These are phyloP conservation scores for Origma solitaria DNA, from an alignment of 2,113 vertebrate genomes.

Conservation along the genomic window DNA sequence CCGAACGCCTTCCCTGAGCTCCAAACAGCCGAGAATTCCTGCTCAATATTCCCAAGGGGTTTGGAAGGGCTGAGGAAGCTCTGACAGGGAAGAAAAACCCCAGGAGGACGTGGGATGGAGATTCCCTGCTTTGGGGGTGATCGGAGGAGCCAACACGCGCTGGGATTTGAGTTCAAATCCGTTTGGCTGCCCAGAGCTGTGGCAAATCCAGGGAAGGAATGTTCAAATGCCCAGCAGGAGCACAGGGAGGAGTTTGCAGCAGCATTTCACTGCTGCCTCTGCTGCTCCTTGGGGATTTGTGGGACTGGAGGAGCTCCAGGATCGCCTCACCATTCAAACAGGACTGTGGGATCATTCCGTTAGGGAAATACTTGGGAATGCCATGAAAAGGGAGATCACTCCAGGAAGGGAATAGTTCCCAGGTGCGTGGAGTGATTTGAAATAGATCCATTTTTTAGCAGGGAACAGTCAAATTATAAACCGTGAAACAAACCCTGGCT, in stretches of 20 bases:
- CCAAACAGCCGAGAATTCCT: too few species aligned
- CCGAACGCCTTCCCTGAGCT: neutral
- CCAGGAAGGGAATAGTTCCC: neutral
- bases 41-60: too few species aligned
- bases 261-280: neutral
- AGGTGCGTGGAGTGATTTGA: too few species aligned
- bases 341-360: fast-evolving
- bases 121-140: neutral
- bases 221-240: neutral
- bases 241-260: neutral
- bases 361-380: neutral
- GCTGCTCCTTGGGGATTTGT: neutral
- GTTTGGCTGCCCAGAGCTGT: neutral
- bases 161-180: neutral
- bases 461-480: neutral
- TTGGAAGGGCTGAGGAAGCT: neutral
- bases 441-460: neutral
- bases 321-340: too few species aligned
- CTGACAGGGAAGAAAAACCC: neutral
- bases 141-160: neutral
- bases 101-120: neutral
- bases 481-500: neutral
- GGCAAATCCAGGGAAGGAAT: fast-evolving
- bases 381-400: neutral
- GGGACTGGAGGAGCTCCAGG: neutral